phyloP scores from a whole-genome alignment of 2,888 invertebrate species.

The Papilio elwesi region DNA sequence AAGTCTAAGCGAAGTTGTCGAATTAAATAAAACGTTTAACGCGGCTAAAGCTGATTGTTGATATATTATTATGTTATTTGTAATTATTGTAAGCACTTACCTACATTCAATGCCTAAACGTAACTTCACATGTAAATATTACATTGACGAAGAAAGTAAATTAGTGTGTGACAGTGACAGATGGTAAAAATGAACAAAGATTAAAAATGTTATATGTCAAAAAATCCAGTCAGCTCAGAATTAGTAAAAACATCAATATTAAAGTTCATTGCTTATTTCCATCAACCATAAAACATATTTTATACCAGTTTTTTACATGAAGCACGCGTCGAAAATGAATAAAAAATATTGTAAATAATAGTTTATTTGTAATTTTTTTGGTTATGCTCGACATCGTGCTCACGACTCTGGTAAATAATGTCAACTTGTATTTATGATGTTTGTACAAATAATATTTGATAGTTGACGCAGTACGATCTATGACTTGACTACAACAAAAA shows the following conservation, averaged over 20 bases:
- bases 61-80: slow-evolving; percentile 58
- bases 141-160: no score
- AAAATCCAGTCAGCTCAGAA: no score
- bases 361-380: neutral
- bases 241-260: no score
- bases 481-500: neutral
- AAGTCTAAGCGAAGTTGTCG: slow-evolving; percentile 73
- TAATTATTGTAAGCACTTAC: slow-evolving; percentile 53
- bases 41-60: slow-evolving; percentile 72
- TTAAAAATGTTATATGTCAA: no score
- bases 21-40: slow-evolving; percentile 56
- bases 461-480: neutral
- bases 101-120: slow-evolving; percentile 51
- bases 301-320: neutral
- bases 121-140: slow-evolving; percentile 45
- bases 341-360: slow-evolving; percentile 7
- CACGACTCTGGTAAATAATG: neutral
- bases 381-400: neutral
- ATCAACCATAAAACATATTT: no score
- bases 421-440: neutral
- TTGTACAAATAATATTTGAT: neutral
- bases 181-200: no score
- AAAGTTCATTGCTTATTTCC: no score
- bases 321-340: neutral
- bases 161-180: no score